Evolutionary conservation across 2,888 invertebrate genomes (phyloP).

Genomic region (Rhimphoctona megacephalus): DNA sequence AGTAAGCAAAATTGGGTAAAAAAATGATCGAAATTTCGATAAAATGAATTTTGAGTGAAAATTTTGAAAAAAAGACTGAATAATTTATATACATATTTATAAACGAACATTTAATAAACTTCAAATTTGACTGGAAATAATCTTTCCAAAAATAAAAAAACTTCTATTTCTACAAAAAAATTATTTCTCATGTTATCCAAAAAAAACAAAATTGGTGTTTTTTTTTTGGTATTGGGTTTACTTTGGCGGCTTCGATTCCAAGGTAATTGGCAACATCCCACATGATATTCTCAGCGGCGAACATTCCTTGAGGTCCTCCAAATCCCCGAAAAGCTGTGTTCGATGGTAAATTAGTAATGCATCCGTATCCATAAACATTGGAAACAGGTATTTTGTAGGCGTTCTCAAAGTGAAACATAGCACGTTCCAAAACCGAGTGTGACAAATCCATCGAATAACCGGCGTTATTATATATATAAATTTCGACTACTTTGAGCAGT

Average conservation of each 20-base stretch:
- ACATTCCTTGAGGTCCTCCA: constrained; percentile 97
- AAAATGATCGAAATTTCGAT: not conserved
- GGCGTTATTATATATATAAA: constrained; percentile 92
- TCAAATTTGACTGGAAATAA: not conserved
- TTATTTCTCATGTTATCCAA: not conserved
- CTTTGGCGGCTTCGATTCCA: constrained; percentile 88
- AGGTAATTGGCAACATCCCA: constrained; percentile 91
- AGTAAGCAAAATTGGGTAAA: not conserved
- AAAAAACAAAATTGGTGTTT: not conserved
- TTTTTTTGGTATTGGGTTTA: constrained; percentile 79
- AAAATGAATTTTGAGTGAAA: not conserved
- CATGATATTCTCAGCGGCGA: constrained; percentile 92
- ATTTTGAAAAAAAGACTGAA: not conserved
- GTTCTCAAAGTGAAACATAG: constrained; percentile 94
- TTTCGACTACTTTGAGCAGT: constrained; percentile 90
- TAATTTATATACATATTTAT: not conserved
- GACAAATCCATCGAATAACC: constrained; percentile 95
- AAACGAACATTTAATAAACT: not conserved
- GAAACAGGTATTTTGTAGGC: constrained; percentile 92
- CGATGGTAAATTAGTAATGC: constrained; percentile 95
- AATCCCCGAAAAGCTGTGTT: constrained; percentile 98
- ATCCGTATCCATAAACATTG: constrained; percentile 90
- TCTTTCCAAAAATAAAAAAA: not conserved
- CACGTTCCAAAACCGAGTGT: constrained; percentile 91
- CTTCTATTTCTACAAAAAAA: not conserved